Percentiles rank a stretch among this genome's conserved stretches.
Conservation (phyloP, 1,140 invertebrate species). For the Drosophila baimaii region DNA sequence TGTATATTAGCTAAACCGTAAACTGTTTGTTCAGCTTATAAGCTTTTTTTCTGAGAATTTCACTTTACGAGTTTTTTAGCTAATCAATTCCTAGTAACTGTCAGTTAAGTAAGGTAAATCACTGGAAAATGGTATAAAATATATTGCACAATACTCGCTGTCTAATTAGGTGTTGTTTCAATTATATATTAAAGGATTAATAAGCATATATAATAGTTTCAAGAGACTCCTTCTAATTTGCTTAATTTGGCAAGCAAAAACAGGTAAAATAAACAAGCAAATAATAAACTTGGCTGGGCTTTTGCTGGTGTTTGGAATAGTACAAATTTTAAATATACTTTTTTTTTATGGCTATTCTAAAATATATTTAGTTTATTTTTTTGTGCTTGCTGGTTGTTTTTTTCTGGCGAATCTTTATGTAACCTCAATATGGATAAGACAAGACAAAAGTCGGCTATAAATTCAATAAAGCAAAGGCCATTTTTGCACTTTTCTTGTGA, state of each 20-base stretch:
- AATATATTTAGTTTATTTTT: constrained; percentile 15
- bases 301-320: background rate
- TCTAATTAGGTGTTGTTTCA: too few relatives aligned
- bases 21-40: background rate
- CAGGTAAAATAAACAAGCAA: constrained; percentile 1
- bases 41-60: constrained; percentile 10
- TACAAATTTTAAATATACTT: background rate
- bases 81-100: constrained; percentile 17
- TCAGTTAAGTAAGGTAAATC: constrained; percentile 8
- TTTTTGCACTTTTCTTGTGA: constrained; percentile 25
- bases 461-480: constrained; percentile 59
- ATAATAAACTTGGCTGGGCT: background rate
- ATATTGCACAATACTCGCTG: background rate
- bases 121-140: background rate
- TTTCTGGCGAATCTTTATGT: constrained; percentile 43
- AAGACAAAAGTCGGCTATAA: constrained; percentile 44
- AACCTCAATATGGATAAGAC: constrained; percentile 54
- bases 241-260: background rate
- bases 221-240: background rate
- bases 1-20: background rate
- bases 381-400: background rate
- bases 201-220: background rate
- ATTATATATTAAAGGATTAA: background rate
- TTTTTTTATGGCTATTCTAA: constrained; percentile 13
- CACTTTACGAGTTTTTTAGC: background rate